Evolutionary conservation across 2,797 vertebrate genomes (phyloP).

Genomic region (Phyllotis vaccarum): DNA sequence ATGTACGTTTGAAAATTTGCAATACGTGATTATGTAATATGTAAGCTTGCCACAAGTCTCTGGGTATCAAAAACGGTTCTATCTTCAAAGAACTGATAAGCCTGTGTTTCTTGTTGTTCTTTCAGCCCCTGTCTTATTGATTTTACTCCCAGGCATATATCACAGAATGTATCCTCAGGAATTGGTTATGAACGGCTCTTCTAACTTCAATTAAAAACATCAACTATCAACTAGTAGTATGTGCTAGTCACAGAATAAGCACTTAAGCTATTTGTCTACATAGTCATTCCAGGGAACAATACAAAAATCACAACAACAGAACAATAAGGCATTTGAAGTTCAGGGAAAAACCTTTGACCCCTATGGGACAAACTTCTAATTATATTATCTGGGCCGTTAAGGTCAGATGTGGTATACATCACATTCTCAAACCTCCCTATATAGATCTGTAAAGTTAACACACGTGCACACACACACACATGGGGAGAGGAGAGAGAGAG

Average conservation of each 20-base stretch:
- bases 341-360: conserved; percentile 2
- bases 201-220: conserved; percentile 47
- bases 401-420: not conserved
- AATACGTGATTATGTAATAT: not conserved
- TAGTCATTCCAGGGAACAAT: conserved; percentile 28
- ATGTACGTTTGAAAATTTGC: conserved; percentile 29
- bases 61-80: conserved; percentile 3
- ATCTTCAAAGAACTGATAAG: conserved; percentile 12
- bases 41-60: conserved; percentile 19
- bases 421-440: not conserved
- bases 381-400: conserved; percentile 32
- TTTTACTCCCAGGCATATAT: not conserved
- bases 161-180: not conserved
- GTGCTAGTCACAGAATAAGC: not conserved
- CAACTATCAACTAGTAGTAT: not conserved
- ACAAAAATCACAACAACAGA: not conserved
- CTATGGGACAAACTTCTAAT: not conserved
- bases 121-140: not conserved
- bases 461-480: not conserved
- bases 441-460: not conserved
- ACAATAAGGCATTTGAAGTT: conserved; percentile 34
- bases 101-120: conserved; percentile 14
- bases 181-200: not conserved
- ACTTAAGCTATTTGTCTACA: not conserved
- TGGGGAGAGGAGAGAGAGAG: not conserved